Evolutionary conservation across 2,888 invertebrate genomes (phyloP), one percentile per base, ranked within the genome.

Genomic region (Andrena trimmerana): DNA sequence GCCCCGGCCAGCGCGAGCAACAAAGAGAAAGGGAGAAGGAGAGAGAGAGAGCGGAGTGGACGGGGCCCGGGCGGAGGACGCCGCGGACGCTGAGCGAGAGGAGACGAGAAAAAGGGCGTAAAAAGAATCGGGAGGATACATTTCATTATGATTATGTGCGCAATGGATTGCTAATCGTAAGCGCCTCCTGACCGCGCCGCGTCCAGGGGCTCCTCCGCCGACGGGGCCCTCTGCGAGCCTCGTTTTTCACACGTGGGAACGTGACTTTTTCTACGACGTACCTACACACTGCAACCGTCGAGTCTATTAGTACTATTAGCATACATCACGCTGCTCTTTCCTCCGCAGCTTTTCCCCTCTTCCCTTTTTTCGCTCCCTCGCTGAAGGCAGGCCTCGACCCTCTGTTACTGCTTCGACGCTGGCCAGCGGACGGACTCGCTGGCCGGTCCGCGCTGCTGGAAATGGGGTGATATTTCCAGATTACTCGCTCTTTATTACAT

Each of bases 121-220:
- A 60, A 60, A 67, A 50, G 69, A 65, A 67, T 54, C 79, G 74
- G 42, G 74, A 72, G 86, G 90, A 91, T 92, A 91, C 90, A 91
- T 92, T 92, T 93, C 89, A 90, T 92, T 92, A 92, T 89, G 90
- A 92, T 92, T 92, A 90, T 90, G 85, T 84, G 86, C 79, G 86
- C 79, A 85, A 88, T 84, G 88, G 86, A 90, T 89, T 85, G 89
- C 84, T 90, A 89, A 91, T 90, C 86, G 84, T 69, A 72, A 84
- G 81, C 78, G 80, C 81, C 63, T 60, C 66, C 75, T 69, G 77
- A 67, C 82, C 81, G 78, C 74, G 72, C 10, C 20, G 33, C 8
- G 48, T 65, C 36, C 72, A n/a, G 27, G 42, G 59, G 27, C 7
- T 75, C 6, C 36, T 63, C 10, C 65, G 52, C 54, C 27, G 24